phyloP scores from a whole-genome alignment of 2,797 vertebrate genomes.

The Acanthurus leucopareius region DNA sequence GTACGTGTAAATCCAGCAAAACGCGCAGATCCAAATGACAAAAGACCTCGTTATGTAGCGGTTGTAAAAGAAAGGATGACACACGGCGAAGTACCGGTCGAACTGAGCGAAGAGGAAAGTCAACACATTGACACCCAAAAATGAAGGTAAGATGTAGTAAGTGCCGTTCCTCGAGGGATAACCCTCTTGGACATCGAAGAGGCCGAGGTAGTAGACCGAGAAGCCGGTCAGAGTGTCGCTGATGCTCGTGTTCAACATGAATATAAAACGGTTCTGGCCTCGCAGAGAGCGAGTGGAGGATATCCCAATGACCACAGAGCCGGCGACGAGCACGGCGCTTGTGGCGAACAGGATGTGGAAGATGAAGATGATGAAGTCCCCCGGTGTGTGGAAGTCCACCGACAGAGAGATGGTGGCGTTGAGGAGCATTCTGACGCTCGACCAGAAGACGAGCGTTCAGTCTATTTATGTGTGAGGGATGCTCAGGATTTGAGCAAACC shows the following conservation, averaged over 20 bases:
- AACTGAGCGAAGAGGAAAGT: slow-evolving; percentile 88
- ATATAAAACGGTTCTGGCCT: slow-evolving; percentile 86
- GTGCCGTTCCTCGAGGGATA: slow-evolving; percentile 85
- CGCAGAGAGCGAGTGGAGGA: slow-evolving; percentile 76
- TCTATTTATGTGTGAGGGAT: slow-evolving; percentile 53
- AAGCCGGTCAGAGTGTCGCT: slow-evolving; percentile 87
- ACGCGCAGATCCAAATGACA: slow-evolving; percentile 78
- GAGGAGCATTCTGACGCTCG: slow-evolving; percentile 72
- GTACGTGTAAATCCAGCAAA: slow-evolving; percentile 87
- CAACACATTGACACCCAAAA: slow-evolving; percentile 87
- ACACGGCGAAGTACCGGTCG: slow-evolving; percentile 87
- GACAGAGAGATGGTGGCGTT: slow-evolving; percentile 81
- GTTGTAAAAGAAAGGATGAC: slow-evolving; percentile 86
- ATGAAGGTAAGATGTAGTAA: slow-evolving; percentile 85
- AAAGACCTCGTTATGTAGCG: slow-evolving; percentile 74
- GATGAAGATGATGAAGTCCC: slow-evolving; percentile 83
- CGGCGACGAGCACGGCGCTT: slow-evolving; percentile 78
- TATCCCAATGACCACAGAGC: slow-evolving; percentile 84
- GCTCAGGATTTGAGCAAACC: neutral
- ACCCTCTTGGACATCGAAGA: slow-evolving; percentile 88
- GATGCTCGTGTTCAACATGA: slow-evolving; percentile 89
- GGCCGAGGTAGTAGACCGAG: slow-evolving; percentile 86
- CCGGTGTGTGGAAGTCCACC: slow-evolving; percentile 80
- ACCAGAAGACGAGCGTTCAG: neutral
- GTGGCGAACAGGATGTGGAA: slow-evolving; percentile 86